Percentiles rank a stretch among this genome's conserved stretches.
These are phyloP conservation scores for Minunthozetes semirufus DNA, from an alignment of 2,888 invertebrate genomes.

Conservation along the genomic window DNA sequence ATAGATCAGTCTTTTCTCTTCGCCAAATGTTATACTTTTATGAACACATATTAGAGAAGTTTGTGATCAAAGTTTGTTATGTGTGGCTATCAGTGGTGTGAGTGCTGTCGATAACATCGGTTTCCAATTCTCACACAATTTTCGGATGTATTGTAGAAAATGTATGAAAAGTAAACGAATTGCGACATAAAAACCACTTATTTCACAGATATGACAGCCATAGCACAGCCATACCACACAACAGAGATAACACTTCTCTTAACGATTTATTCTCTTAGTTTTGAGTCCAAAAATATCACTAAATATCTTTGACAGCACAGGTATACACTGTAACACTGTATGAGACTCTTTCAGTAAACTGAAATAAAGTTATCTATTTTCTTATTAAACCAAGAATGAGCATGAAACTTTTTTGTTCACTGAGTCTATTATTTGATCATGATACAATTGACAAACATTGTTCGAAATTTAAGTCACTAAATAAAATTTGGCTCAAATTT, in stretches of 20 bases:
- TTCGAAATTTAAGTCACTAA: no score
- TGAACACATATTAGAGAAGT: not conserved
- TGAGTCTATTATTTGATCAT: no score
- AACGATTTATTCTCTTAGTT: not conserved
- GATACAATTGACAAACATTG: no score
- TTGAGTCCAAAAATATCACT: no score
- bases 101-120: not conserved
- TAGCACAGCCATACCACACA: not conserved
- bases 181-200: constrained; percentile 8
- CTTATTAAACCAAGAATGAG: no score
- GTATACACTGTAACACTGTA: no score
- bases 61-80: not conserved
- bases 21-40: not conserved
- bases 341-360: no score
- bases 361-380: no score
- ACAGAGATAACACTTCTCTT: not conserved
- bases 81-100: no score
- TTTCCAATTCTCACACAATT: not conserved
- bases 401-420: no score
- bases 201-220: constrained; percentile 15
- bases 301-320: no score
- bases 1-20: not conserved
- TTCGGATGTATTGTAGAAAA: not conserved
- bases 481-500: no score
- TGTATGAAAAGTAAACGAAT: not conserved